A percentile compares a stretch with the other conserved stretches of the same genome.
Evolutionary conservation across 2,113 vertebrate species (phyloP).

Genomic region (Spheniscus mendiculus): DNA sequence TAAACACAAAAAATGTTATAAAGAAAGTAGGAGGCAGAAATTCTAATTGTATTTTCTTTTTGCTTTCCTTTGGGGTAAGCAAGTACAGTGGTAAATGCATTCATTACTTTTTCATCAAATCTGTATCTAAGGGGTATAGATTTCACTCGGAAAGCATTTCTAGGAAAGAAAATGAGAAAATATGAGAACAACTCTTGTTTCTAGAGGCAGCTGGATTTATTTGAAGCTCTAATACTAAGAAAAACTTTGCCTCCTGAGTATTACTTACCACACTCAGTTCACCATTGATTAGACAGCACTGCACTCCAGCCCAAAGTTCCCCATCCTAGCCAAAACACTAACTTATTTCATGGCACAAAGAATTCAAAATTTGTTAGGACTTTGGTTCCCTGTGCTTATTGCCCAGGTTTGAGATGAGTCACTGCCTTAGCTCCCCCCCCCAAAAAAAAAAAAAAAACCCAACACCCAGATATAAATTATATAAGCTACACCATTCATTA

Average conservation of each 20-base stretch:
- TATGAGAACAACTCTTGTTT: background rate
- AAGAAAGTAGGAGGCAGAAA: background rate
- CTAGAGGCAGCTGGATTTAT: background rate
- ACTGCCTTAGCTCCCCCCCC: background rate
- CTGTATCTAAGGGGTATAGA: background rate
- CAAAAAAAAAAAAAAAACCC: too few relatives aligned
- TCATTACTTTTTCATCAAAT: background rate
- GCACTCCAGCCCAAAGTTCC: background rate
- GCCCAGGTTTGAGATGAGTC: background rate
- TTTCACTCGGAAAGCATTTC: background rate
- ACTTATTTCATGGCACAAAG: background rate
- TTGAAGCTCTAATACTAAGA: background rate
- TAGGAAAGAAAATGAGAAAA: background rate
- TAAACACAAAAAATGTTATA: background rate
- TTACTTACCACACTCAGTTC: background rate
- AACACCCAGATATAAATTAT: background rate
- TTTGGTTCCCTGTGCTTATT: background rate
- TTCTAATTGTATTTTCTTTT: background rate
- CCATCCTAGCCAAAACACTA: background rate
- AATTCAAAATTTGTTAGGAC: background rate
- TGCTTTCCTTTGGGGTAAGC: background rate
- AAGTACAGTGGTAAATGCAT: background rate
- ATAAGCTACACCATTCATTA: fast-evolving
- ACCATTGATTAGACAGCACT: background rate
- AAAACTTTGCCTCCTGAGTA: background rate